These are phyloP conservation scores for Tokudaia muenninki DNA, from an alignment of 2,797 vertebrate genomes.

Conservation along the genomic window DNA sequence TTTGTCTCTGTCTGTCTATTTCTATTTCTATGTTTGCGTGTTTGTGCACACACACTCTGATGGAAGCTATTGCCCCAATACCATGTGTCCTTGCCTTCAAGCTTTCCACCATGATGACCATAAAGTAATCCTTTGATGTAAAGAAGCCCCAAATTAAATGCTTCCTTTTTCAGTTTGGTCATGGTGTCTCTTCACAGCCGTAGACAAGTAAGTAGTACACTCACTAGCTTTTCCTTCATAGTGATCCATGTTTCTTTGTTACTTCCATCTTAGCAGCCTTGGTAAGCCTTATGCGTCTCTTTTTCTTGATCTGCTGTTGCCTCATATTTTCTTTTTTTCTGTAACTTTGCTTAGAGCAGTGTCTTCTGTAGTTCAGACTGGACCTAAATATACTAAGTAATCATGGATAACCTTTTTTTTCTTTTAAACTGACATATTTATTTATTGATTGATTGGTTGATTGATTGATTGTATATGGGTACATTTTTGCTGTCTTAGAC, in stretches of 20 bases:
- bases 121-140: neutral
- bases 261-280: conserved; percentile 3
- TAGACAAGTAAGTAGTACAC: neutral
- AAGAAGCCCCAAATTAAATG: neutral
- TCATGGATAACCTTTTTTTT: neutral
- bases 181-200: neutral
- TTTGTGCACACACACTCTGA: neutral
- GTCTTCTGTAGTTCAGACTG: neutral
- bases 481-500: too few species aligned
- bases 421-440: too few species aligned
- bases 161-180: neutral
- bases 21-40: neutral
- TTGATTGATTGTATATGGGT: too few species aligned
- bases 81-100: neutral
- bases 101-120: neutral
- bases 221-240: neutral
- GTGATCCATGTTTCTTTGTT: neutral
- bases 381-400: neutral
- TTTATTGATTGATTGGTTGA: too few species aligned
- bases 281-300: neutral
- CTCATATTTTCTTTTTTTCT: neutral
- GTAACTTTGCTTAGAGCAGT: neutral
- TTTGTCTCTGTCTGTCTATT: neutral
- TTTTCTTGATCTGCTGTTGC: neutral
- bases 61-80: neutral